Evolutionary conservation across 2,113 vertebrate genomes (phyloP), one percentile per base, ranked within the genome.

Genomic region (human (Homo sapiens)): DNA sequence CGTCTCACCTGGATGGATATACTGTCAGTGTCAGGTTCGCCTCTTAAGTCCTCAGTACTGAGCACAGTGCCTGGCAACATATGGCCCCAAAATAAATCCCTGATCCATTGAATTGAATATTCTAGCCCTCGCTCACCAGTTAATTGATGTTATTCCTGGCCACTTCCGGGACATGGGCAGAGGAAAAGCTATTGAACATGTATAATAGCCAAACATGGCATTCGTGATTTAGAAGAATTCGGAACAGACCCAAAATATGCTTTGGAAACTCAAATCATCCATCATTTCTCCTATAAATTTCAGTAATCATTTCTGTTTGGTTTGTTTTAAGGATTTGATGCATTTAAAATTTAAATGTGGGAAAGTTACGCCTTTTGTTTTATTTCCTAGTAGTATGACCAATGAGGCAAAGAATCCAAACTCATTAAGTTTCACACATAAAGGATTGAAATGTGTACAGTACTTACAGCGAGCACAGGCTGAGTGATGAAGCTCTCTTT

Each of bases 351-450:
- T 94, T 98, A 98, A 98, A 95, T 89, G 96, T 95, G 52, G 50
- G 72, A 96, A 97, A 98, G 83, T 92, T 97, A 94, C 88, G 93
- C 97, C 94, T 97, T 84, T 98, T 97, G 96, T 97, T 98, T 98
- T 98, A 99, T 99, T 98, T 98, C 96, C 96, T 43, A 94, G 93
- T 66, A 45, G 95, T 93, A 90, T 98, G 98, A 98, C 98, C 98
- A 98, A 98, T 98, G 99, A 99, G 98, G 98, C 98, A 98, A 97
- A 98, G 98, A 98, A 98, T 98, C 98, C 98, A 98, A 73, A 97
- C 97, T 95, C 97, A 97, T 99, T 99, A 98, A 98, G 97, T 95
- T 96, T 97, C 98, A 96, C 97, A 93, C 95, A 93, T 98, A 98
- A 98, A 98, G 97, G 97, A 98, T 92, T 98, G 98, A 98, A 98